These are phyloP conservation scores for Pempheris klunzingeri DNA, from an alignment of 2,797 vertebrate genomes.

Conservation along the genomic window DNA sequence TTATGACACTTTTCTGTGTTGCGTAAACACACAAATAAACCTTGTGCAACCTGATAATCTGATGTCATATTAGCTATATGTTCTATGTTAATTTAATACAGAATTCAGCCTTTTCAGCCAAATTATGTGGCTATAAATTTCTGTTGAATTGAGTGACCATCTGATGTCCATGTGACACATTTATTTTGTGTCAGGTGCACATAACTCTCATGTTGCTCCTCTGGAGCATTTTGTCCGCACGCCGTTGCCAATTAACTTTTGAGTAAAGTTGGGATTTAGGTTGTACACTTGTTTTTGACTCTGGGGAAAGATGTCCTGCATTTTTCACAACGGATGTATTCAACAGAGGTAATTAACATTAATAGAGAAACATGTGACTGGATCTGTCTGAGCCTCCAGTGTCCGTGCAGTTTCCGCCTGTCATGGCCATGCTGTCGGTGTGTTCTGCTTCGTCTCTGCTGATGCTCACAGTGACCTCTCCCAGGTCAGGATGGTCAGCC, in stretches of 20 bases:
- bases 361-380: neutral
- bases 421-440: neutral
- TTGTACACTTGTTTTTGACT: slow-evolving; percentile 1
- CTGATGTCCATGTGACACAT: no score
- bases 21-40: neutral
- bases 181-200: neutral
- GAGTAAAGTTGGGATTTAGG: neutral
- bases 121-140: no score
- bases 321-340: neutral
- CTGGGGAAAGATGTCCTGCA: neutral
- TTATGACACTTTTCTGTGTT: neutral
- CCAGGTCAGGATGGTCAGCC: slow-evolving; percentile 21
- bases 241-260: neutral
- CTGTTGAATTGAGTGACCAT: no score
- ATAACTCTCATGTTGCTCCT: neutral
- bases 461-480: slow-evolving; percentile 29
- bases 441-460: neutral
- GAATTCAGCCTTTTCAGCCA: no score
- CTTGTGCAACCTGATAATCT: neutral
- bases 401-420: neutral
- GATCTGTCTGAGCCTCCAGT: neutral
- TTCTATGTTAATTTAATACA: no score
- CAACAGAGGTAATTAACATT: neutral
- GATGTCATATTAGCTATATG: neutral
- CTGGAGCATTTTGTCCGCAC: neutral